Base-by-base conservation (phyloP, 2,113 vertebrate genomes). In the Neopipo cinnamomea region DNA sequence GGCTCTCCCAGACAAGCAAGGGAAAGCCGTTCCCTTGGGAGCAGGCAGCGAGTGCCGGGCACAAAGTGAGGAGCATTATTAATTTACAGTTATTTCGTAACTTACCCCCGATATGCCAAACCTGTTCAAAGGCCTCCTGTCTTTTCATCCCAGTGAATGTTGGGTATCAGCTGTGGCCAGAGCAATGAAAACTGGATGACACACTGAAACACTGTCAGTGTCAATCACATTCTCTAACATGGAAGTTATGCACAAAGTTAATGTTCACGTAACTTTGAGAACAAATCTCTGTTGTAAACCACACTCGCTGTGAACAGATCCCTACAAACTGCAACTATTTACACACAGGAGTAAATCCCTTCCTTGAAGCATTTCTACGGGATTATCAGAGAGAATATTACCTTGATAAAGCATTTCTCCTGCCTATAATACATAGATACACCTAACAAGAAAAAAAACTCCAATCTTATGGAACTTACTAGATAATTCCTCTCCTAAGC, bases 41-140 rank as follows among this genome's bases (percentile, higher is more conserved):
- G 85, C 50, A 94, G 91, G 77, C 61, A 91, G 91, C 37, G 68
- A 96, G 76, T 67, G 75, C 78, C 90, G 88, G 58, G 49, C 75
- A 97, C 84, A 95, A 97, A 97, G 94, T 88, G 93, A 97, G 93
- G 33, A 93, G 83, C 96, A 91, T 93, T 55, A 97, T 92, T 95
- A 94, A 93, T 97, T 97, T 76, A 96, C 71, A 84, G 50, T 94
- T 95, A 87, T 93, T 95, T 89, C 9, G 0, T 89, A 95, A 96
- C 79, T 52, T 17, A 44, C 25, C 87, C 73, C 82, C 85, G 87
- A 79, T 93, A 87, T 41, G 85, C 75, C 92, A 95, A 30, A 81
- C 71, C 88, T 88, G 65, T 39, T 82, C 53, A 61, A 91, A 94
- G 74, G 77, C 19, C 50, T 89, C 53, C 25, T 73, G 74, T 77